phyloP scores from a whole-genome alignment of 1,140 invertebrate genomes.

The Drosophila nannoptera region DNA sequence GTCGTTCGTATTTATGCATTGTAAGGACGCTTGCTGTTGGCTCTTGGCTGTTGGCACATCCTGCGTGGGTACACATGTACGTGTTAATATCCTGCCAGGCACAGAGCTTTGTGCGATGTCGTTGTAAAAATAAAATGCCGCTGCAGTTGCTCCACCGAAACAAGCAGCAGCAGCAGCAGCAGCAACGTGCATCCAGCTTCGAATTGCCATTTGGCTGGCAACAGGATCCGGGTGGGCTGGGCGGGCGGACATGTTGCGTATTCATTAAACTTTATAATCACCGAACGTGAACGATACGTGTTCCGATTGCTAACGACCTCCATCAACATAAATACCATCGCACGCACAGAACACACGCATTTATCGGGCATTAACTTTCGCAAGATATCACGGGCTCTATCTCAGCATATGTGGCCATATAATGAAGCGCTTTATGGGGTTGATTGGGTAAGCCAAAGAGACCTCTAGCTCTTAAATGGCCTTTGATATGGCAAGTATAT shows the following conservation, averaged over 20 bases:
- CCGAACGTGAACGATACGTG: conserved; percentile 73
- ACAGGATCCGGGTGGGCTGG: conserved; percentile 1
- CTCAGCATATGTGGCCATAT: conserved; percentile 26
- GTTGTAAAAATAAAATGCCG: conserved; percentile 69
- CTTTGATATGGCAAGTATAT: too few species aligned
- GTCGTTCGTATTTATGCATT: conserved; percentile 65
- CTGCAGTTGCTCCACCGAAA: conserved; percentile 43
- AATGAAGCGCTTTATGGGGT: neutral
- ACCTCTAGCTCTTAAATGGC: too few species aligned
- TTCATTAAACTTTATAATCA: conserved; percentile 77
- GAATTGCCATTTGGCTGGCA: conserved; percentile 40
- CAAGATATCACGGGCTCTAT: neutral
- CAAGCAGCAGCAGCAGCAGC: conserved; percentile 3
- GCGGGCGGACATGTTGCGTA: conserved; percentile 63
- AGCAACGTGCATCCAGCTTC: conserved; percentile 34
- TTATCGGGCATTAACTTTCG: conserved; percentile 54
- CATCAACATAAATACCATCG: conserved; percentile 9
- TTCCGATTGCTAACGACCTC: conserved; percentile 65
- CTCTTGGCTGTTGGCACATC: conserved; percentile 47
- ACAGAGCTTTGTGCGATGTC: conserved; percentile 40
- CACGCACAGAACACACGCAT: conserved; percentile 25
- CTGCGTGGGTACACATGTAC: conserved; percentile 58
- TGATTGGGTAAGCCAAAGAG: neutral
- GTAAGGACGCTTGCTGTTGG: conserved; percentile 51
- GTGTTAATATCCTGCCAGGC: conserved; percentile 66